Evolutionary conservation across 1,140 invertebrate genomes (phyloP).

Genomic region (Psix sp.): DNA sequence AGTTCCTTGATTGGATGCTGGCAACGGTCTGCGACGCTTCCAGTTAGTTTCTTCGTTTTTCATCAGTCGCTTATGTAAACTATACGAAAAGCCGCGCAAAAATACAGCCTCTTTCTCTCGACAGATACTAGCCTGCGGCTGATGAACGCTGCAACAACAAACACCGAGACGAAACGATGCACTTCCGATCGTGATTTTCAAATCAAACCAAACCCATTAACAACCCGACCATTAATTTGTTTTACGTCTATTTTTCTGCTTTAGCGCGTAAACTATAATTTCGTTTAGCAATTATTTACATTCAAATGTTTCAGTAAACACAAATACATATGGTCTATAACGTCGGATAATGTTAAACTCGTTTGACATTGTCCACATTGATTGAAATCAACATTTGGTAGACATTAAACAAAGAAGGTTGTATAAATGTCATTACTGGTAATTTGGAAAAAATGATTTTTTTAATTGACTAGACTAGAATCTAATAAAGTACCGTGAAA

Average conservation of each 20-base stretch:
- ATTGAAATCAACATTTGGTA: too few relatives aligned
- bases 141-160: conserved; percentile 70
- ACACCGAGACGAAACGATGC: conserved; percentile 61
- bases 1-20: conserved; percentile 66
- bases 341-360: too few relatives aligned
- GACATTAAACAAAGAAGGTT: too few relatives aligned
- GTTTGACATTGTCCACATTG: too few relatives aligned
- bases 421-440: too few relatives aligned
- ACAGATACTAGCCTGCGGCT: conserved; percentile 67
- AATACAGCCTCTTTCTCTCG: conserved; percentile 59
- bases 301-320: too few relatives aligned
- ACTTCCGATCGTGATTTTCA: conserved; percentile 62
- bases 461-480: too few relatives aligned
- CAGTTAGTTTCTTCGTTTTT: conserved; percentile 64
- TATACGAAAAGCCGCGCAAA: conserved; percentile 64
- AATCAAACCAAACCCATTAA: conserved; percentile 69
- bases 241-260: conserved; percentile 64
- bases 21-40: conserved; percentile 45
- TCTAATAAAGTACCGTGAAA: conserved; percentile 9
- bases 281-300: conserved; percentile 27
- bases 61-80: conserved; percentile 66
- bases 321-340: too few relatives aligned
- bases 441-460: not conserved
- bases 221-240: conserved; percentile 66
- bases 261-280: conserved; percentile 52